Evolutionary conservation across 2,888 invertebrate species (phyloP).

Genomic region (Spodoptera exigua): DNA sequence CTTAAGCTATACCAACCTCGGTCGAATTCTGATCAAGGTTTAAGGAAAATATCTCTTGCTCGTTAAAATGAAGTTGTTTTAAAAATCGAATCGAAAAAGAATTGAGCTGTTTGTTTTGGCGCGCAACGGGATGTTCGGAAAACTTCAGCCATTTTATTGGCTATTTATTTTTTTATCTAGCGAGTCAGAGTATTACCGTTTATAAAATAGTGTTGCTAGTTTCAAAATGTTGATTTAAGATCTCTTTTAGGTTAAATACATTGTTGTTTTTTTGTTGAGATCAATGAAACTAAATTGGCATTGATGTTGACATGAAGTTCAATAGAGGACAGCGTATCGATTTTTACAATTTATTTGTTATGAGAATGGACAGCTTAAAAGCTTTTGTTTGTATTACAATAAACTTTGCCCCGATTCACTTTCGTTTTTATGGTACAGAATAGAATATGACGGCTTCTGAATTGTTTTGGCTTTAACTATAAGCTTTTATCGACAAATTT

Average conservation of each 20-base stretch:
- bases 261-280: constrained; percentile 15
- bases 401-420: constrained; percentile 12
- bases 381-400: constrained; percentile 11
- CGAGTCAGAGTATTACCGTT: constrained; percentile 9
- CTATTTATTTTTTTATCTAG: constrained; percentile 21
- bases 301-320: constrained; percentile 11
- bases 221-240: constrained; percentile 15
- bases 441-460: constrained; percentile 5
- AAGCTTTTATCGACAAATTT: too few relatives aligned
- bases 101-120: not conserved
- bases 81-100: constrained; percentile 27
- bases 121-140: not conserved
- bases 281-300: constrained; percentile 28
- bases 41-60: constrained; percentile 13
- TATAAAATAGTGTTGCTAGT: constrained; percentile 15
- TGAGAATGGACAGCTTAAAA: not conserved
- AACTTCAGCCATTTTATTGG: constrained; percentile 27
- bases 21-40: constrained; percentile 7
- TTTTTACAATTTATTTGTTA: constrained; percentile 5
- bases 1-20: not conserved
- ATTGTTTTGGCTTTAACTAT: not conserved
- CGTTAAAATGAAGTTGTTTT: constrained; percentile 32
- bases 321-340: constrained; percentile 10
- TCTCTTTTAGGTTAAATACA: constrained; percentile 29
- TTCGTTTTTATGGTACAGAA: not conserved